Percentiles rank a stretch among this genome's conserved stretches.
phyloP scores from a whole-genome alignment of 2,888 invertebrate genomes.

The Lumbricus terrestris region DNA sequence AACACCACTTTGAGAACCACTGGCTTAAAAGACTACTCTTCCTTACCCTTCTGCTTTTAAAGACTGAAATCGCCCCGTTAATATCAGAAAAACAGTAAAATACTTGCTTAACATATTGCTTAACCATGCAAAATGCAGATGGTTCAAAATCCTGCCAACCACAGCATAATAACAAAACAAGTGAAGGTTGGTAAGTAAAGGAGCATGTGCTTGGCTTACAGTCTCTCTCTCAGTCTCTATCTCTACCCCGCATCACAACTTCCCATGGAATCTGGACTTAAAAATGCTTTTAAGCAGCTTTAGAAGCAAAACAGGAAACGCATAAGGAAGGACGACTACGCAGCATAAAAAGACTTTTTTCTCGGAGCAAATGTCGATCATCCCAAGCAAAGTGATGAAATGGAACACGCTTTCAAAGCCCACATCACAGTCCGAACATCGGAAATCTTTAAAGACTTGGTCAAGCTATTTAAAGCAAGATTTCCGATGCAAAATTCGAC shows the following conservation, averaged over 20 bases:
- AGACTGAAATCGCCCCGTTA: too few species aligned
- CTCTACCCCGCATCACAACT: neutral
- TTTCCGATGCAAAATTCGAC: neutral
- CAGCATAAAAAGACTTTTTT: neutral
- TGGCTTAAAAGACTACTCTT: too few species aligned
- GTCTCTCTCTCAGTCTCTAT: too few species aligned
- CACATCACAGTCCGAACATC: neutral
- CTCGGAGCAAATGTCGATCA: neutral
- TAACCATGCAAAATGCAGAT: neutral
- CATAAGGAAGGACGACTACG: neutral
- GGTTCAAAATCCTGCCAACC: neutral
- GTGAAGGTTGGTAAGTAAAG: neutral
- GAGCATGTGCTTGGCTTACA: neutral
- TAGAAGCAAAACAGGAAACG: neutral
- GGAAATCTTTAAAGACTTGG: neutral
- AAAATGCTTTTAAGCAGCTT: neutral
- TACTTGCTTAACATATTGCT: neutral
- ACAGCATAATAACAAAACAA: neutral
- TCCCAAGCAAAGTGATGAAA: neutral
- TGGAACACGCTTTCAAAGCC: neutral
- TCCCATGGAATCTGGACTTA: slow-evolving; percentile 3
- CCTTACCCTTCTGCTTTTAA: too few species aligned
- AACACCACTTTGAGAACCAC: too few species aligned
- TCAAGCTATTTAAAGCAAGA: neutral
- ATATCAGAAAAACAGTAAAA: neutral